Conservation (phyloP, 1,140 invertebrate species). For the Saccostrea cuccullata region DNA sequence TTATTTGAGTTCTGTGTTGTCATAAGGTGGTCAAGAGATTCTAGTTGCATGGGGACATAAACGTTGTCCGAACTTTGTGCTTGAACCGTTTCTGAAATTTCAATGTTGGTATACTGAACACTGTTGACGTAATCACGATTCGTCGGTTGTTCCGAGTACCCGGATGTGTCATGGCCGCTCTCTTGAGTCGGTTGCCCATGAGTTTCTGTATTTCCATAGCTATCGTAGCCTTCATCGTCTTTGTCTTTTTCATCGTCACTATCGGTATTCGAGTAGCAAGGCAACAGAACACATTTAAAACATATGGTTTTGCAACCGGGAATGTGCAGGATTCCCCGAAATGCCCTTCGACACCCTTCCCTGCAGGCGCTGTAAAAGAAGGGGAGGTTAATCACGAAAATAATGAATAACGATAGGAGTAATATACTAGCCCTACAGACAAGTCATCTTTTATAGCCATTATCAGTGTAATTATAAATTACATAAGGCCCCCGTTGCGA, state of each 20-base stretch:
- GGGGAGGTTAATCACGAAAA: neutral
- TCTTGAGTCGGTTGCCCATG: conserved; percentile 28
- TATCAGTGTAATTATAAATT: conserved; percentile 31
- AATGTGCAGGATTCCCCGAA: conserved; percentile 43
- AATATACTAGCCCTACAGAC: neutral
- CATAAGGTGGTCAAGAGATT: conserved; percentile 28
- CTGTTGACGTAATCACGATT: conserved; percentile 38
- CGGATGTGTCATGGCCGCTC: neutral
- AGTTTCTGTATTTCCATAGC: conserved; percentile 42
- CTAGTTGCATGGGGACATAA: conserved; percentile 28
- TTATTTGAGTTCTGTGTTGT: neutral
- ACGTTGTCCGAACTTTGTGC: conserved; percentile 25
- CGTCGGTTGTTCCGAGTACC: neutral
- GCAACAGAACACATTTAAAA: conserved; percentile 48
- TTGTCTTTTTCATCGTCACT: conserved; percentile 57
- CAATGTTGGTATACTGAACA: conserved; percentile 30
- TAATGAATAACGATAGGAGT: neutral
- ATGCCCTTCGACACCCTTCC: conserved; percentile 46
- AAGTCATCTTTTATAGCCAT: neutral
- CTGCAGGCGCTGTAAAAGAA: conserved; percentile 45
- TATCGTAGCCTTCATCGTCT: conserved; percentile 54
- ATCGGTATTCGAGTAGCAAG: conserved; percentile 43
- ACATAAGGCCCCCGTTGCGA: neutral
- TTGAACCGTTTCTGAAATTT: neutral
- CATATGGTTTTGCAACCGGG: conserved; percentile 54